Evolutionary conservation across 2,797 vertebrate genomes (phyloP).

Genomic region (Otolemur crassicaudatus): DNA sequence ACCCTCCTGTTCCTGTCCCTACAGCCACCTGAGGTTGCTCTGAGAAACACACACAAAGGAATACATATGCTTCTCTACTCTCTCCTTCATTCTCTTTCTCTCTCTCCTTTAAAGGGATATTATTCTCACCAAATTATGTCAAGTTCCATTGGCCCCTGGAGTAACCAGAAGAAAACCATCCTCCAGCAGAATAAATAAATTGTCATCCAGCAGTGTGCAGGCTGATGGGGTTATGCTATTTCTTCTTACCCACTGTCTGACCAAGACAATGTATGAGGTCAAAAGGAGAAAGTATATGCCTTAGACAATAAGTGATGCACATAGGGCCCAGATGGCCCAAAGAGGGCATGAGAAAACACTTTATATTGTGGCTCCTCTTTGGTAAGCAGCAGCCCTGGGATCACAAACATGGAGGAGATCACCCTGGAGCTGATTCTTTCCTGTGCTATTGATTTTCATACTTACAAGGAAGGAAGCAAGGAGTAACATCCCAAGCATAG

Average conservation of each 20-base stretch:
- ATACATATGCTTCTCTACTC: slow-evolving; percentile 23
- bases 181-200: slow-evolving; percentile 63
- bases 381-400: slow-evolving; percentile 74
- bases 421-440: slow-evolving; percentile 71
- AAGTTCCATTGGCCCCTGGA: slow-evolving; percentile 24
- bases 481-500: slow-evolving; percentile 61
- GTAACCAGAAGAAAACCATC: slow-evolving; percentile 50
- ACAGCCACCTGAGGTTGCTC: slow-evolving; percentile 73
- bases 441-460: slow-evolving; percentile 48
- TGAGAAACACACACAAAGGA: slow-evolving; percentile 68
- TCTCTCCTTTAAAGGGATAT: slow-evolving; percentile 44
- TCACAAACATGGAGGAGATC: slow-evolving; percentile 68
- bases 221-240: neutral
- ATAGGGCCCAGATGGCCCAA: slow-evolving; percentile 48
- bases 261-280: slow-evolving; percentile 16
- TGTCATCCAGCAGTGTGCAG: neutral
- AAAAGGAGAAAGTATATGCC: slow-evolving; percentile 27
- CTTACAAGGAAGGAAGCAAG: slow-evolving; percentile 46
- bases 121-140: slow-evolving; percentile 75
- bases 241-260: slow-evolving; percentile 23
- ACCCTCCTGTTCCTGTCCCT: slow-evolving; percentile 64
- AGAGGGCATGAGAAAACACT: neutral
- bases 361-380: neutral
- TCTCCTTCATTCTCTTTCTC: slow-evolving; percentile 16
- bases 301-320: slow-evolving; percentile 40